Conservation (phyloP, 2,797 vertebrate genomes). For the Fistularia commersonii region DNA sequence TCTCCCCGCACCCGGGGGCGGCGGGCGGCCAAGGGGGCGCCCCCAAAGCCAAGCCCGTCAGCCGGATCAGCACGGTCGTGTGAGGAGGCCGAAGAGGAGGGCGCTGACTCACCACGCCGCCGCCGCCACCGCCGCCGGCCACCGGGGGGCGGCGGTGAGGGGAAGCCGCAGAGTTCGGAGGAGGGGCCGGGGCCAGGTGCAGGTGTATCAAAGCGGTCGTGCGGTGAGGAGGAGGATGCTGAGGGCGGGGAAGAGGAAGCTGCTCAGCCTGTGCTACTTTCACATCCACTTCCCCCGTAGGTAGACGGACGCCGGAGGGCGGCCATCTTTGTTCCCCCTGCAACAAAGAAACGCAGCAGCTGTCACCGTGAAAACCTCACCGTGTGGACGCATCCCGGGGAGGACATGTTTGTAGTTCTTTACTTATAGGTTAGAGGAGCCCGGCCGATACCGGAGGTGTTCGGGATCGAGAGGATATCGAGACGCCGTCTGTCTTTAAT, state of each 20-base stretch:
- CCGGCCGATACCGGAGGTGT: too few relatives aligned
- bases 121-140: slow-evolving; percentile 33
- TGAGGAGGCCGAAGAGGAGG: slow-evolving; percentile 59
- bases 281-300: slow-evolving; percentile 73
- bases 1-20: slow-evolving; percentile 69
- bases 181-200: slow-evolving; percentile 38
- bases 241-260: slow-evolving; percentile 63
- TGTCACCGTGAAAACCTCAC: too few relatives aligned
- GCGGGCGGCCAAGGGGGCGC: slow-evolving; percentile 63
- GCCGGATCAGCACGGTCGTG: slow-evolving; percentile 92
- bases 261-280: slow-evolving; percentile 77
- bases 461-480: too few relatives aligned
- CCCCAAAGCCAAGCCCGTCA: slow-evolving; percentile 84
- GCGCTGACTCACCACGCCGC: slow-evolving; percentile 13
- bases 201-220: slow-evolving; percentile 46
- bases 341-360: too few relatives aligned
- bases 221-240: slow-evolving; percentile 45
- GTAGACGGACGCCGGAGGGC: slow-evolving; percentile 21
- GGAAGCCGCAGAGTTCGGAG: slow-evolving; percentile 36
- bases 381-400: slow-evolving; percentile 8
- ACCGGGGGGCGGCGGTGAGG: slow-evolving; percentile 43
- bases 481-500: too few relatives aligned
- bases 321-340: not conserved
- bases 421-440: slow-evolving; percentile 12
- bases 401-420: slow-evolving; percentile 27